Evolutionary conservation across 2,113 vertebrate genomes (phyloP).

Genomic region (Camelus bactrianus): DNA sequence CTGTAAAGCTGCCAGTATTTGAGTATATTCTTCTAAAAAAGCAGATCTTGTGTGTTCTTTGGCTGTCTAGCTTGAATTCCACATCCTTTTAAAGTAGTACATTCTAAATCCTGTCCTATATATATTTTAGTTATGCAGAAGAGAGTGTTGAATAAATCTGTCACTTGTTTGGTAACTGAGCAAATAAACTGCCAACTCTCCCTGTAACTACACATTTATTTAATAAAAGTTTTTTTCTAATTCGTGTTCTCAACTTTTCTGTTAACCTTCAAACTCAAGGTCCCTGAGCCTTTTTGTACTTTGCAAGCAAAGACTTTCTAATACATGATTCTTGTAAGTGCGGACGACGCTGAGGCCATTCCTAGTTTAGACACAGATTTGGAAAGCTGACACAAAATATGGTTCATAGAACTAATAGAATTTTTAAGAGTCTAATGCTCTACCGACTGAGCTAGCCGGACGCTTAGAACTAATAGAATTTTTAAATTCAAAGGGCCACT

Average conservation of each 20-base stretch:
- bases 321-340: background rate
- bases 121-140: background rate
- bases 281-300: background rate
- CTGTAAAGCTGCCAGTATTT: background rate
- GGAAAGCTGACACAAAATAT: background rate
- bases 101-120: background rate
- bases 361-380: background rate
- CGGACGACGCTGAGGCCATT: background rate
- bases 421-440: background rate
- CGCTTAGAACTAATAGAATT: background rate
- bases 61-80: background rate
- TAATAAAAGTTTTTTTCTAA: background rate
- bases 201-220: background rate
- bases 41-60: background rate
- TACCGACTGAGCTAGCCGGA: no score
- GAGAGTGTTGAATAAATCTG: background rate
- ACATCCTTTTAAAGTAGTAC: slow-evolving; percentile 7
- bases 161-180: background rate
- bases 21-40: slow-evolving; percentile 5
- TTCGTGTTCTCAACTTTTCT: background rate
- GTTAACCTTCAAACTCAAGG: background rate
- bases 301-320: background rate
- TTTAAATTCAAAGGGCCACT: background rate
- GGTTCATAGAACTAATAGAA: background rate
- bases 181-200: background rate